Evolutionary conservation across 1,140 invertebrate genomes (phyloP), one percentile per base, ranked within the genome.

Genomic region (Platorchestia sp.): DNA sequence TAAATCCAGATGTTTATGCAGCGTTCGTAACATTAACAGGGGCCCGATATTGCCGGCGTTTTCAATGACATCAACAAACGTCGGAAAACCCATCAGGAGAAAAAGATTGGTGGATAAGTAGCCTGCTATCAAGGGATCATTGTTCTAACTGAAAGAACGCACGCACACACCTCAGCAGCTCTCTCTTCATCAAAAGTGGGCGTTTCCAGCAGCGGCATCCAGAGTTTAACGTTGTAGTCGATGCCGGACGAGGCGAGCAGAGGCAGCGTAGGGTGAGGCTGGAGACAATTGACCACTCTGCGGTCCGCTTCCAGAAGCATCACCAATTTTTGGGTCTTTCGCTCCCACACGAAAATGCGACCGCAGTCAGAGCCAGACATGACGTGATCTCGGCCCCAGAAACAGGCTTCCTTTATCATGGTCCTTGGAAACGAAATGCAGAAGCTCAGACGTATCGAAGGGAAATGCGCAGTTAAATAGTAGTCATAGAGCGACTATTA

Each of bases 321-420:
- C n/a, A 98, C 98, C 43, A 98, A 97, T 96, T 98, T 75, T 0
- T 98, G 98, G 0, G 98, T 98, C 47, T 96, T 95, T 59, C 97
- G 96, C 95, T 97, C 96, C 97, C 97, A 97, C 51, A 97, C 96
- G 98, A 98, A 27, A 40, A 98, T 98, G 96, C 98, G 98, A 0
- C 98, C 98, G 97, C 98, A 99, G 97, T 99, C 98, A 36, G 98
- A 99, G 1, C 98, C 98, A 42, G 98, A 98, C 97, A 99, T 98
- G 1, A 99, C 98, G 97, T 98, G 98, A 96, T 98, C 97, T 96
- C 98, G 97, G 89, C 99, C 99, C 98, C 98, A 99, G 97, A 99
- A 99, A 95, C 98, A 98, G 0, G 98, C 98, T 97, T 99, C 98
- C 97, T 99, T 99, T 95, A 99, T 99, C 98, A 98, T 98, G 45